phyloP scores from a whole-genome alignment of 2,888 invertebrate genomes.

The Brenthis ino region DNA sequence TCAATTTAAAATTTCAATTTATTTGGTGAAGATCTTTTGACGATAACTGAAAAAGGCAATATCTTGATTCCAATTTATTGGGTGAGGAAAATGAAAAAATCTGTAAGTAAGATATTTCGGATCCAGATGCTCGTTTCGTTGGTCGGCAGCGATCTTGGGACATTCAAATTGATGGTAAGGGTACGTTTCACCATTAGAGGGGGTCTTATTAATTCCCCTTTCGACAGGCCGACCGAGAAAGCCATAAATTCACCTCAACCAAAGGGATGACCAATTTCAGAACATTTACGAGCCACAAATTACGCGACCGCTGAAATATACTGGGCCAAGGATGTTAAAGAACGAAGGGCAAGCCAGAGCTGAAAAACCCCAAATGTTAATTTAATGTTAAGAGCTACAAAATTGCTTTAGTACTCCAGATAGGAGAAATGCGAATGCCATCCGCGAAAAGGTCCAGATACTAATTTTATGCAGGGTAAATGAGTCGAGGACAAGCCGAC shows the following conservation, averaged over 20 bases:
- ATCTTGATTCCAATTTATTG: constrained; percentile 66
- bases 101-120: constrained; percentile 62
- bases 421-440: constrained; percentile 70
- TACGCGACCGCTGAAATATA: constrained; percentile 82
- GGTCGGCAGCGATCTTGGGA: constrained; percentile 74
- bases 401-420: constrained; percentile 74
- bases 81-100: constrained; percentile 42
- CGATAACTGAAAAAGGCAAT: constrained; percentile 60
- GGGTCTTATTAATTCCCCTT: constrained; percentile 82
- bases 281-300: constrained; percentile 83
- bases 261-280: constrained; percentile 83
- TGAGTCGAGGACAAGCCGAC: constrained; percentile 61
- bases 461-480: constrained; percentile 79
- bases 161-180: constrained; percentile 82
- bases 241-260: constrained; percentile 82
- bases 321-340: constrained; percentile 68
- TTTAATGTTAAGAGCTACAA: constrained; percentile 78
- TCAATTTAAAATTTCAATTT: constrained; percentile 18
- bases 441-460: constrained; percentile 68
- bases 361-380: constrained; percentile 80
- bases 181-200: constrained; percentile 81
- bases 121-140: constrained; percentile 68
- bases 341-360: constrained; percentile 63
- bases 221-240: constrained; percentile 81
- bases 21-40: constrained; percentile 38